A percentile compares a stretch with the other conserved stretches of the same genome.
Conservation (phyloP, 2,888 invertebrate species). For the Phania funesta region DNA sequence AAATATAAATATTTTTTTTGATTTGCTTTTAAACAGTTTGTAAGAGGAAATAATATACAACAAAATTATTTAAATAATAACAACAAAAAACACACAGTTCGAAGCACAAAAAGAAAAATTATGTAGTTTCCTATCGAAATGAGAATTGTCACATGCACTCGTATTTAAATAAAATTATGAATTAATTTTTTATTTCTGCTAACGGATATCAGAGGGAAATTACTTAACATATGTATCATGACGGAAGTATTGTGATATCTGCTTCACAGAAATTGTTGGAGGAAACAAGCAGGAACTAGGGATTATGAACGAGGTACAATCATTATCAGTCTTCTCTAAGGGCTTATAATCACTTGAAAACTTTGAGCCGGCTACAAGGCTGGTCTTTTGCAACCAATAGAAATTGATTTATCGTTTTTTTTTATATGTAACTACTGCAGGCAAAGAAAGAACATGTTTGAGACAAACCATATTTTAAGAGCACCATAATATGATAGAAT, state of each 20-base stretch:
- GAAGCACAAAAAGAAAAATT: background rate
- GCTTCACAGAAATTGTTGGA: background rate
- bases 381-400: no score
- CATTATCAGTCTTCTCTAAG: no score
- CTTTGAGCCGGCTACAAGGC: no score
- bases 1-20: slow-evolving; percentile 9
- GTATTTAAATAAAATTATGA: background rate
- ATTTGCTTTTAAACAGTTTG: background rate
- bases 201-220: slow-evolving; percentile 3
- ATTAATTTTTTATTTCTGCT: background rate
- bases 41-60: slow-evolving; percentile 7
- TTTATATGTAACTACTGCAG: no score
- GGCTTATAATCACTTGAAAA: no score
- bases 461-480: no score
- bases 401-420: no score
- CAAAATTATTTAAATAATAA: background rate
- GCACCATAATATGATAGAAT: no score
- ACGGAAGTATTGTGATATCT: slow-evolving; percentile 19
- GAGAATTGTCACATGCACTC: no score
- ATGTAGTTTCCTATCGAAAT: no score
- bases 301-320: background rate
- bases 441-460: no score
- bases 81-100: background rate
- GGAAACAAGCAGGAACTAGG: background rate
- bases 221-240: background rate